Conservation (phyloP, 2,797 vertebrate genomes). For the Enteromius trimaculatus region DNA sequence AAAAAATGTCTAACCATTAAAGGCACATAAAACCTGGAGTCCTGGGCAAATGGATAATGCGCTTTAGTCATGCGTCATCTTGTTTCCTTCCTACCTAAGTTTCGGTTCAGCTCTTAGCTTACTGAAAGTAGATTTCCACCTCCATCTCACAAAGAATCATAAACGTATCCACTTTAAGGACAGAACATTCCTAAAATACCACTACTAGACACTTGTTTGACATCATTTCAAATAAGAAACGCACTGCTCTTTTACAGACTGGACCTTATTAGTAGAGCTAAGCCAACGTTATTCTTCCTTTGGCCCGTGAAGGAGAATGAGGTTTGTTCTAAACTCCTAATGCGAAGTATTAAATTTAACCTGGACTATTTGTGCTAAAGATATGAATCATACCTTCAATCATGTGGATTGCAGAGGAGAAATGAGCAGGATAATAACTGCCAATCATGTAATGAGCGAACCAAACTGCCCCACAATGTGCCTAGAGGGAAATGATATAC, state of each 20-base stretch:
- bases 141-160: neutral
- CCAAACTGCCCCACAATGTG: neutral
- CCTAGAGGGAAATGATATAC: neutral
- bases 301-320: neutral
- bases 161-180: constrained; percentile 9
- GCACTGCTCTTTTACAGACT: neutral
- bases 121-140: constrained; percentile 4
- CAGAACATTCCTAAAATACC: neutral
- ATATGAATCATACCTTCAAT: constrained; percentile 4
- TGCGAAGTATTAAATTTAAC: neutral
- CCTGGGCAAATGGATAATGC: neutral
- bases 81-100: neutral
- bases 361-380: neutral
- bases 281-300: neutral
- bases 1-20: neutral
- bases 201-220: neutral
- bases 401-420: neutral
- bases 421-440: neutral
- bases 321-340: neutral
- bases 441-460: neutral
- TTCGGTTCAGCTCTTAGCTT: neutral
- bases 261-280: neutral
- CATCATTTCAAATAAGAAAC: neutral
- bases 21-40: neutral
- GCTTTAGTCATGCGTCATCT: neutral